Conservation (phyloP, 2,888 invertebrate species). For the Sinhomidia bicolor region DNA sequence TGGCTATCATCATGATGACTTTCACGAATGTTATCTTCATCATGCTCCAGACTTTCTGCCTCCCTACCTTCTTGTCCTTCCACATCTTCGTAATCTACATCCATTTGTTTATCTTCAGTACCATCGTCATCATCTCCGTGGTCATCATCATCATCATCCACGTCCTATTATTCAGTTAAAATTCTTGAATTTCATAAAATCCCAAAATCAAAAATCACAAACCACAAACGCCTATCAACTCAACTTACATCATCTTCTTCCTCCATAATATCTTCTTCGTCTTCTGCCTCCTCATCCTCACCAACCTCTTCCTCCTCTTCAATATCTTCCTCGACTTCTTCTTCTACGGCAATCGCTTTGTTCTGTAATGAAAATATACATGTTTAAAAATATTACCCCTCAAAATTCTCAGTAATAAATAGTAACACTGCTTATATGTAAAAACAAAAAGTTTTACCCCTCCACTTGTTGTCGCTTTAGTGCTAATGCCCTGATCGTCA, state of each 20-base stretch:
- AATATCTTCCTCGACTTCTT: conserved; percentile 67
- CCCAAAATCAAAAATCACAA: too few relatives aligned
- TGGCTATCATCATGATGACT: conserved; percentile 83
- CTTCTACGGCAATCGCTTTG: conserved; percentile 74
- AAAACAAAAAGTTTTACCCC: conserved; percentile 40
- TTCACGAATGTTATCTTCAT: conserved; percentile 82
- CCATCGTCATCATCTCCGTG: conserved; percentile 84
- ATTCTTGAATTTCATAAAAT: too few relatives aligned
- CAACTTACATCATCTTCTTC: conserved; percentile 50
- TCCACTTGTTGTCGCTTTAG: conserved; percentile 56
- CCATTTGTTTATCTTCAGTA: conserved; percentile 84
- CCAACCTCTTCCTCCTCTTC: conserved; percentile 70
- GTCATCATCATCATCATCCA: conserved; percentile 79
- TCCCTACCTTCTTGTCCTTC: conserved; percentile 72
- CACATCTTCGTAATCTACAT: conserved; percentile 82
- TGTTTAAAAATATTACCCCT: too few relatives aligned
- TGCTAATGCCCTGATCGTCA: conserved; percentile 62
- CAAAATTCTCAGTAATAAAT: too few relatives aligned
- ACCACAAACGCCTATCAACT: too few relatives aligned
- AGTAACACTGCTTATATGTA: too few relatives aligned
- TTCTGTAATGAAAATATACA: neutral
- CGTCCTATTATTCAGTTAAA: too few relatives aligned
- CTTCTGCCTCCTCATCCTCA: conserved; percentile 65
- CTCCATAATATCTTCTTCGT: conserved; percentile 72
- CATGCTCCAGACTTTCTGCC: conserved; percentile 73